Conservation (phyloP, 2,113 vertebrate genomes). For the Myotis brandtii region DNA sequence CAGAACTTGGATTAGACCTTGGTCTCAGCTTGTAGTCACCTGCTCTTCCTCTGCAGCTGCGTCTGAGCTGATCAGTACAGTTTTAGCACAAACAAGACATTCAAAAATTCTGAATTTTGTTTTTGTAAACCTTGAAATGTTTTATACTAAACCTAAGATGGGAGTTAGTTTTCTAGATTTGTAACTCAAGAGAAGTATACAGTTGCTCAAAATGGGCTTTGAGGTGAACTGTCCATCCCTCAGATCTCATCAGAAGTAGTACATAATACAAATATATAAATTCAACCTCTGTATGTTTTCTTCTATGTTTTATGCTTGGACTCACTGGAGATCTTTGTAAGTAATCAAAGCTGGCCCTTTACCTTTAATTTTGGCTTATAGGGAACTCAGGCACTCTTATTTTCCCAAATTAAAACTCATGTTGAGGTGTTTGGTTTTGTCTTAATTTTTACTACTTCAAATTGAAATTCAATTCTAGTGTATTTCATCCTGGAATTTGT, state of each 20-base stretch:
- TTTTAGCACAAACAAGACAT: neutral
- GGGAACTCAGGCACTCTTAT: slow-evolving; percentile 40
- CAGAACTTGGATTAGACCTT: slow-evolving; percentile 43
- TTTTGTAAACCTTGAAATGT: slow-evolving; percentile 23
- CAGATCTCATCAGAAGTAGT: slow-evolving; percentile 63
- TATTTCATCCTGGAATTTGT: neutral
- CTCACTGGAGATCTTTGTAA: slow-evolving; percentile 80
- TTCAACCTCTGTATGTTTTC: slow-evolving; percentile 79
- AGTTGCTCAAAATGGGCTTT: slow-evolving; percentile 50
- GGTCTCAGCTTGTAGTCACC: neutral
- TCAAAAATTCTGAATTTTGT: neutral
- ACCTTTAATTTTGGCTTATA: slow-evolving; percentile 72
- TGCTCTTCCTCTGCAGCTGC: neutral
- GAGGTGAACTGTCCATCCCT: slow-evolving; percentile 55
- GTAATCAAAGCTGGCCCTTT: slow-evolving; percentile 79
- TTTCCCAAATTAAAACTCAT: slow-evolving; percentile 57
- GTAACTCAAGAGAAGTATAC: slow-evolving; percentile 5
- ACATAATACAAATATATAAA: slow-evolving; percentile 54
- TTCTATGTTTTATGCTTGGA: slow-evolving; percentile 81
- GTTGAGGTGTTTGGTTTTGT: slow-evolving; percentile 25
- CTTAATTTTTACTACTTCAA: slow-evolving; percentile 58
- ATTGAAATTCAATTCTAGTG: slow-evolving; percentile 19
- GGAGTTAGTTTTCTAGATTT: slow-evolving; percentile 31
- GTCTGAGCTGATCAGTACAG: neutral
- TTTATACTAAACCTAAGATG: neutral